These are phyloP conservation scores for Podarcis cretensis DNA, from an alignment of 2,113 vertebrate species.

Conservation along the genomic window DNA sequence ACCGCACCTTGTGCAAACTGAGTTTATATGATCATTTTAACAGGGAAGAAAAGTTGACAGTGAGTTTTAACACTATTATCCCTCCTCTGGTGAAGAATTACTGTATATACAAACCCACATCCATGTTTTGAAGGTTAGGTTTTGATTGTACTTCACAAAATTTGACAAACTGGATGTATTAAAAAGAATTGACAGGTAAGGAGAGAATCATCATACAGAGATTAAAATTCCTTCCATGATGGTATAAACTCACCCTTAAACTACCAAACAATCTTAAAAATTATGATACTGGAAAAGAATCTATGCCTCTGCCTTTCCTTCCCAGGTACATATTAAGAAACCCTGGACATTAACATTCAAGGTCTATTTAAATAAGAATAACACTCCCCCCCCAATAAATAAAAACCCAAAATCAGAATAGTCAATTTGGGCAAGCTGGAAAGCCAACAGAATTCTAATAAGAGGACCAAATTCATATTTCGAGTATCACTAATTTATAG, in stretches of 20 bases:
- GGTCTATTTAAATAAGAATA: neutral
- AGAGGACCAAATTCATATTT: neutral
- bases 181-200: neutral
- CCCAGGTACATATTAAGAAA: neutral
- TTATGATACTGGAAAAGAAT: no score
- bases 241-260: neutral
- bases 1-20: neutral
- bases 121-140: neutral
- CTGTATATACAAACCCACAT: neutral
- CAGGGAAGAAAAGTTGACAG: neutral
- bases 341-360: neutral
- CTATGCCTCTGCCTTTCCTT: neutral
- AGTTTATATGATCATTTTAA: neutral
- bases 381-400: neutral
- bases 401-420: neutral
- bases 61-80: neutral
- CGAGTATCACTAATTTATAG: conserved; percentile 24
- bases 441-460: neutral
- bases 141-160: neutral
- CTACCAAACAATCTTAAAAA: neutral
- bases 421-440: neutral
- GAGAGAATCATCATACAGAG: neutral
- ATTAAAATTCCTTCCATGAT: neutral
- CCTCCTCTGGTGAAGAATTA: neutral
- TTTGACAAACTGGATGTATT: neutral